Base-by-base conservation (phyloP, 2,888 invertebrate species). In the Neocrepidodera transversa region DNA sequence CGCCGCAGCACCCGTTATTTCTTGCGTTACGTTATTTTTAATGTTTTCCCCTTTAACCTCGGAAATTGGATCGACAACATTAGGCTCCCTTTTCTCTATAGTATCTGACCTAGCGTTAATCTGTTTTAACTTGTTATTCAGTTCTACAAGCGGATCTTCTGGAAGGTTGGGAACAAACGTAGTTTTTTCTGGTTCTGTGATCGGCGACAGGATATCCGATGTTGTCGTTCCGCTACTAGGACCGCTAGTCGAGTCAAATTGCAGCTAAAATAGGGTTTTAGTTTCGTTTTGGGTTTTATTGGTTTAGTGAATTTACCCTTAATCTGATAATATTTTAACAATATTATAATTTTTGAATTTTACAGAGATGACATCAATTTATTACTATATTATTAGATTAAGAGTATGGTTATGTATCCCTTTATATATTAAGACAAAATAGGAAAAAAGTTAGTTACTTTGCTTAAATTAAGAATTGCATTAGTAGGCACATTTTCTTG, bases 91-190 rank as follows among this genome's bases (percentile, higher is more conserved):
- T 53, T 52, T 62, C 50, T 63, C 65, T 4, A 65, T 62, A 43
- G 70, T 68, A 20, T 76, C 76, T 20, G 70, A 62, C 71, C 84
- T 82, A 71, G 83, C 79, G 58, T 84, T 83, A 75, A 86, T 85
- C 80, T 84, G 84, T 74, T 84, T 84, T 69, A 86, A 82, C 78
- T 86, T 84, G 74, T 83, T 83, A 76, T 86, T 85, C 23, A 86
- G 79, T 67, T 84, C 84, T 2, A 82, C 81, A 13, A 86, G 74
- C 63, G 82, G 81, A 26, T 82, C 81, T 56, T 59, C 63, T 6
- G 61, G 56, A 3, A 36, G 28, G 1, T 55, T 45, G 17, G 42
- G 16, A 17, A 52, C 58, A 17, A 50, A 60, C 10, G 57, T 20
- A 14, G 43, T 10, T 5, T 45, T 63, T 30, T 74, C 75, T n/a